A percentile compares a stretch with the other conserved stretches of the same genome.
Conservation (phyloP, 92 coral and sea anemone genomes). For the Porites evermanni region DNA sequence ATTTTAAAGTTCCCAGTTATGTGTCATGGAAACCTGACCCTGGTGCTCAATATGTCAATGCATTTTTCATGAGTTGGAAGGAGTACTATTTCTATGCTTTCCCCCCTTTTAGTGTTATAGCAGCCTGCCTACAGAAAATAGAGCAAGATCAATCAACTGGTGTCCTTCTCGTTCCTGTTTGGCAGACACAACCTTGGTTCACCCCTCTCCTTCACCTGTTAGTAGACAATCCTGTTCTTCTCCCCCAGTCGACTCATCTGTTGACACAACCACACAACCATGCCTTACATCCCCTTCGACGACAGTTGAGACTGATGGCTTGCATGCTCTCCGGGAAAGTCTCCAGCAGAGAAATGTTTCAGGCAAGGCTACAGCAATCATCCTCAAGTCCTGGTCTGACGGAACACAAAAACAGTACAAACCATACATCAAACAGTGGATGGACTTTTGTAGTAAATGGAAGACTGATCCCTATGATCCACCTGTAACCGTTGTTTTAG, state of each 20-base stretch:
- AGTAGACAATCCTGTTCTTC: conserved; percentile 3
- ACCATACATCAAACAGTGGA: conserved; percentile 44
- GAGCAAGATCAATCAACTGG: too few relatives aligned
- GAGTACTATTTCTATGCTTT: conserved; percentile 23
- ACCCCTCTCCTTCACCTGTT: too few relatives aligned
- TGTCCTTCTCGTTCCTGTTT: too few relatives aligned
- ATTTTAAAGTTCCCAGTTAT: background rate
- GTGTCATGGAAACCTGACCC: conserved; percentile 54
- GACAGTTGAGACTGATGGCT: conserved; percentile 23
- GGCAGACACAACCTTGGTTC: too few relatives aligned
- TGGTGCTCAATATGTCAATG: conserved; percentile 39
- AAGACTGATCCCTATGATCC: conserved; percentile 51
- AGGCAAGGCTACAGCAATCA: conserved; percentile 43
- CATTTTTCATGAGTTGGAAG: conserved; percentile 29
- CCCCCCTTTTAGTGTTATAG: conserved; percentile 54
- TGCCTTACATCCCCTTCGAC: conserved; percentile 37
- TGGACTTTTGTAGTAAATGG: conserved; percentile 40
- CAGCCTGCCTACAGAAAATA: conserved; percentile 16
- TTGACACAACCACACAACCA: conserved; percentile 24
- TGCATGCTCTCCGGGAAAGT: conserved; percentile 43
- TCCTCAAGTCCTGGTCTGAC: conserved; percentile 39
- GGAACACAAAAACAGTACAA: conserved; percentile 39
- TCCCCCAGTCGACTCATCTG: conserved; percentile 20
- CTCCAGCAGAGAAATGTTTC: conserved; percentile 37
- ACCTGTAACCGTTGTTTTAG: conserved; percentile 37